A percentile compares a stretch with the other conserved stretches of the same genome.
phyloP scores from a whole-genome alignment of 2,113 vertebrate species.

The Tapirus terrestris region DNA sequence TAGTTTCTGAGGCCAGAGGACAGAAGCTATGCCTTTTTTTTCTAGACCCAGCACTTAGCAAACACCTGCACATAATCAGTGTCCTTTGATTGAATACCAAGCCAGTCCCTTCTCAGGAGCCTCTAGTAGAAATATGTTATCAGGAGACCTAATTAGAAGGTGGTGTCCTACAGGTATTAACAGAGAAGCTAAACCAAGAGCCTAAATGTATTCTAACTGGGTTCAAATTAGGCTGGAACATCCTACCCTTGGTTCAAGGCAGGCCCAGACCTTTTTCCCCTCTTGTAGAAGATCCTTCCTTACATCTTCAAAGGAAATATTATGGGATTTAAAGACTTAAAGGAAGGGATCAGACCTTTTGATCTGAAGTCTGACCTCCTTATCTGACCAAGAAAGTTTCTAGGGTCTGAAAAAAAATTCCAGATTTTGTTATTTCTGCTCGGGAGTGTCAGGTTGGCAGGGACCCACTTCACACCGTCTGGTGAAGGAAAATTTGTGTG shows the following conservation, averaged over 20 bases:
- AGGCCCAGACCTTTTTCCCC: not conserved
- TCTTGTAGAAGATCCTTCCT: not conserved
- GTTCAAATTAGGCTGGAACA: not conserved
- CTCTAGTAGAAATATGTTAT: not conserved
- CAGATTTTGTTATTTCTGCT: constrained; percentile 39
- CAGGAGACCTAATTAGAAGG: constrained; percentile 20
- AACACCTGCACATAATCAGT: not conserved
- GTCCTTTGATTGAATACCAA: no score
- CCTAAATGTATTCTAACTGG: not conserved
- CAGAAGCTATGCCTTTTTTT: not conserved
- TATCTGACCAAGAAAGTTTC: not conserved
- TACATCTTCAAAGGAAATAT: constrained; percentile 1
- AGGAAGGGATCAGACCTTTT: not conserved
- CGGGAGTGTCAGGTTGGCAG: not conserved
- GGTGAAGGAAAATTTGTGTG: constrained; percentile 28
- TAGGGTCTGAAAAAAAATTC: not conserved
- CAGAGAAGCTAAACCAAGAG: not conserved
- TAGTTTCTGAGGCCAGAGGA: constrained; percentile 8
- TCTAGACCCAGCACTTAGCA: not conserved
- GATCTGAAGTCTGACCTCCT: not conserved
- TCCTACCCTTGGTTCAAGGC: not conserved
- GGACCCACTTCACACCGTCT: not conserved
- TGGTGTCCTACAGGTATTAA: not conserved
- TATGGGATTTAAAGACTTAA: not conserved
- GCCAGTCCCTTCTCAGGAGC: not conserved